Percentiles rank a stretch among this genome's conserved stretches.
phyloP scores from a whole-genome alignment of 2,113 vertebrate genomes.

The Pelusios castaneus region DNA sequence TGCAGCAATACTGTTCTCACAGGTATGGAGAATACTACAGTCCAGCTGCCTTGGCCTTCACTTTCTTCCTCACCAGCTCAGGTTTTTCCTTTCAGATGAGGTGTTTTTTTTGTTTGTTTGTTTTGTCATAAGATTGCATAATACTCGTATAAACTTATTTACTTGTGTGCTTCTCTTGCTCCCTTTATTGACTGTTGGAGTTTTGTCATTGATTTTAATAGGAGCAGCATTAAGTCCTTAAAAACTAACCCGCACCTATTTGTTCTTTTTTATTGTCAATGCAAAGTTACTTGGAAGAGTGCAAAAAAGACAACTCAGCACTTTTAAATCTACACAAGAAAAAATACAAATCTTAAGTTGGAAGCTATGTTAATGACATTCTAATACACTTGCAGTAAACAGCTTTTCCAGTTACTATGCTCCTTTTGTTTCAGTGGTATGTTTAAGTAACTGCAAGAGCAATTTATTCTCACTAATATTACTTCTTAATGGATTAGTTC shows the following conservation, averaged over 20 bases:
- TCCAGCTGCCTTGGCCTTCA: not conserved
- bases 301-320: not conserved
- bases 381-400: not conserved
- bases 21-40: not conserved
- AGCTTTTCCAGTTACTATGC: not conserved
- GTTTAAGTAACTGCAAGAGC: constrained; percentile 19
- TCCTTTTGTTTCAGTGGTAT: not conserved
- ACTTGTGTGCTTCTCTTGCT: not conserved
- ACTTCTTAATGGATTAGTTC: constrained; percentile 13
- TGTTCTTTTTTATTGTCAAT: not conserved
- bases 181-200: not conserved
- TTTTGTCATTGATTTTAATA: not conserved
- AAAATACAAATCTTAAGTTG: not conserved
- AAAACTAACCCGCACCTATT: not conserved
- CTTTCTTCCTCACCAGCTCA: not conserved
- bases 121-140: not conserved
- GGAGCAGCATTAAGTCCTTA: not conserved
- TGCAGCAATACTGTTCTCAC: not conserved
- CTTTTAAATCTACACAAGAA: not conserved
- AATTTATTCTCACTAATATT: not conserved
- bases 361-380: not conserved
- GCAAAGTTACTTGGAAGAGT: not conserved
- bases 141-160: not conserved
- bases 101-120: too few species aligned
- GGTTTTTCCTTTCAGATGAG: not conserved